Conservation (phyloP, 2,797 vertebrate species). For the Bradypodion pumilum region DNA sequence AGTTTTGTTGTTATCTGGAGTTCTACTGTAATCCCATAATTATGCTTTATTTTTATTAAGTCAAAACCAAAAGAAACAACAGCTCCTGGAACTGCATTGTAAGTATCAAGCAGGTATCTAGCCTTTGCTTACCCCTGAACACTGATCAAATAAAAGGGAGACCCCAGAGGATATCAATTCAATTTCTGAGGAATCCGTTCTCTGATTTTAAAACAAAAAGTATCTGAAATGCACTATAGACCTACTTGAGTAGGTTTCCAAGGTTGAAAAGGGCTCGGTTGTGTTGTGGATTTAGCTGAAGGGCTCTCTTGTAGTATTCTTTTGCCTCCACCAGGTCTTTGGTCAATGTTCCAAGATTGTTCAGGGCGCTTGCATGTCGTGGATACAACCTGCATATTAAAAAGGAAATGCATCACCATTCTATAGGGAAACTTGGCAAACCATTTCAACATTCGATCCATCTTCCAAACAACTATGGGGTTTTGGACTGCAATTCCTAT, state of each 20-base stretch:
- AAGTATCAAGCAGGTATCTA: not conserved
- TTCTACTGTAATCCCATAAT: too few species aligned
- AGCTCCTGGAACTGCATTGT: not conserved
- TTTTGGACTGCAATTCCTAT: too few species aligned
- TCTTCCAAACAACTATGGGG: not conserved
- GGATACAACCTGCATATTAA: constrained; percentile 85
- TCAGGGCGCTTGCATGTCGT: constrained; percentile 95
- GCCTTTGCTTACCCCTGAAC: too few species aligned
- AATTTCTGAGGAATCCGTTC: not conserved
- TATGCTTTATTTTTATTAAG: too few species aligned
- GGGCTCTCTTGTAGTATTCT: constrained; percentile 87
- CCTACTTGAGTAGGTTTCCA: constrained; percentile 94
- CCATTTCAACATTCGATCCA: not conserved
- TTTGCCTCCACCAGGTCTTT: constrained; percentile 84
- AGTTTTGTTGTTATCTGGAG: too few species aligned
- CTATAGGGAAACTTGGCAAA: not conserved
- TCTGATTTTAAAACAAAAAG: not conserved
- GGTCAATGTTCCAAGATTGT: constrained; percentile 94
- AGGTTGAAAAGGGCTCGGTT: constrained; percentile 96
- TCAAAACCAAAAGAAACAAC: not conserved
- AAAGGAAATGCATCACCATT: not conserved
- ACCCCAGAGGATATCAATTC: not conserved
- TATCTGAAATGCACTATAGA: constrained; percentile 8
- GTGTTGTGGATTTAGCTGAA: constrained; percentile 91
- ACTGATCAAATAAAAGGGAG: too few species aligned